Evolutionary conservation across 2,797 vertebrate species (phyloP).

Genomic region (Dendrocincla tyrannina): DNA sequence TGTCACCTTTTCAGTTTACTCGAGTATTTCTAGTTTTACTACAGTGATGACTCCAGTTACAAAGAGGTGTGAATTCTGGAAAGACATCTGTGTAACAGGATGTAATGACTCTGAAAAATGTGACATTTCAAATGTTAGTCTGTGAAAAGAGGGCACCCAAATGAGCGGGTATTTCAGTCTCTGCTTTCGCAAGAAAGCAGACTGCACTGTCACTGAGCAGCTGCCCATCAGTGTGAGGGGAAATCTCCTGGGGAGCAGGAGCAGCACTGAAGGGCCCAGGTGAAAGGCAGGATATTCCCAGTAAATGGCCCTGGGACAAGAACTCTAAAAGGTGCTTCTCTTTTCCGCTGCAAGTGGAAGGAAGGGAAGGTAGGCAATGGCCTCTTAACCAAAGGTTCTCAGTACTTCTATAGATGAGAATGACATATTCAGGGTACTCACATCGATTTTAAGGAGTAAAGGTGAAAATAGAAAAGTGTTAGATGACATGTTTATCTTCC

Average conservation of each 20-base stretch:
- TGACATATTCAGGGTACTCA: not conserved
- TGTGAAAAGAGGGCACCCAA: accelerated
- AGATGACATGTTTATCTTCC: not conserved
- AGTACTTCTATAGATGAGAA: not conserved
- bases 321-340: not conserved
- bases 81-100: not conserved
- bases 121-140: not conserved
- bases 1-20: not conserved
- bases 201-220: not conserved
- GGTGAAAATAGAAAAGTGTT: not conserved
- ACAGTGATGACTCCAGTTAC: accelerated
- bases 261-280: accelerated
- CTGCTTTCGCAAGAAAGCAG: not conserved
- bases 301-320: not conserved
- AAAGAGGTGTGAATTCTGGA: not conserved
- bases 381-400: not conserved
- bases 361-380: not conserved
- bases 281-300: not conserved
- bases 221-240: accelerated
- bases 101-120: not conserved
- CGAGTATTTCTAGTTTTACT: not conserved
- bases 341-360: not conserved
- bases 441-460: not conserved
- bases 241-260: accelerated
- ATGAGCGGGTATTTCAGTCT: not conserved